phyloP scores from a whole-genome alignment of 2,797 vertebrate species.

The Tiaroga cobitis region DNA sequence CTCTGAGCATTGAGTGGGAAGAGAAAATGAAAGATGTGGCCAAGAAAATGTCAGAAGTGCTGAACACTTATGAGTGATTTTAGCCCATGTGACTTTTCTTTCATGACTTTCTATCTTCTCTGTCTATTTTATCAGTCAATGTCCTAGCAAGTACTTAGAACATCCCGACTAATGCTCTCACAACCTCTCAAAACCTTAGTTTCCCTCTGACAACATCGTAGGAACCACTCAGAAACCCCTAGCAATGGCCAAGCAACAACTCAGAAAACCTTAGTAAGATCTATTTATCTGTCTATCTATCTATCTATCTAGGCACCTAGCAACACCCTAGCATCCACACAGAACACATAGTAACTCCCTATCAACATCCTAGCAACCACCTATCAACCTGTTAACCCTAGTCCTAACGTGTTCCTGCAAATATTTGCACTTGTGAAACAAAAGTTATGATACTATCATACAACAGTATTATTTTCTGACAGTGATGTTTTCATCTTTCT shows the following conservation, averaged over 20 bases:
- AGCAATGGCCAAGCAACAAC: too few species aligned
- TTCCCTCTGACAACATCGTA: neutral
- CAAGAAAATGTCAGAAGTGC: slow-evolving; percentile 78
- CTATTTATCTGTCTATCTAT: too few species aligned
- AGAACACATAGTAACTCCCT: neutral
- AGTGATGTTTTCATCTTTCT: neutral
- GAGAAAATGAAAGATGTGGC: slow-evolving; percentile 80
- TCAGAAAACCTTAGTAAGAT: too few species aligned
- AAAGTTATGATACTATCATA: neutral
- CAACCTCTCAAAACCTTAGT: neutral
- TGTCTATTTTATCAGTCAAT: neutral
- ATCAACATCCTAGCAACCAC: neutral
- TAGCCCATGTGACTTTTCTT: neutral
- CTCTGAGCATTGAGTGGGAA: slow-evolving; percentile 76
- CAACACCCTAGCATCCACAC: neutral
- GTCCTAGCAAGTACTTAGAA: neutral
- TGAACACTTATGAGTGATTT: slow-evolving; percentile 71
- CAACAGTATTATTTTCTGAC: neutral
- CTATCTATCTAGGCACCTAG: too few species aligned
- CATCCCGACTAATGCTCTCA: neutral
- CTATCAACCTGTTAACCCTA: neutral
- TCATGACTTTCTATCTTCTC: neutral
- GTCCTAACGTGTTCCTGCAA: neutral
- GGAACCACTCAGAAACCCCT: neutral
- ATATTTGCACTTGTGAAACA: neutral